These are phyloP conservation scores for Portevinia maculata DNA, from an alignment of 2,888 invertebrate genomes.

Conservation along the genomic window DNA sequence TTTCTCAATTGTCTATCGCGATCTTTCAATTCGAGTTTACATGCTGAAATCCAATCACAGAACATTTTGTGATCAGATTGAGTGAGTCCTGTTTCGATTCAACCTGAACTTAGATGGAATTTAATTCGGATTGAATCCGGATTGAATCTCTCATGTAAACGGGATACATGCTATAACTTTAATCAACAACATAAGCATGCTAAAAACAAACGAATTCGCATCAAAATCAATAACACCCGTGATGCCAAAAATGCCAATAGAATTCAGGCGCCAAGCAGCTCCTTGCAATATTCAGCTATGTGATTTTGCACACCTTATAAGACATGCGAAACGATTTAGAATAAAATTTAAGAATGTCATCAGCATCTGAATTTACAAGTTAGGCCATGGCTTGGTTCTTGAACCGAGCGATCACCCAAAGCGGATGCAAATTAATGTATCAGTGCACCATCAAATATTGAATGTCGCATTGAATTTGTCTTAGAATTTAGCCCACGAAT, in stretches of 20 bases:
- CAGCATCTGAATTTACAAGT: constrained; percentile 49
- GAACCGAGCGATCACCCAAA: constrained; percentile 43
- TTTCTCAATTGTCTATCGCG: too few species aligned
- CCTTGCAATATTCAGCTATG: constrained; percentile 32
- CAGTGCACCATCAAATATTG: constrained; percentile 62
- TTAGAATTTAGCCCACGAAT: constrained; percentile 64
- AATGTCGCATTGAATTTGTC: constrained; percentile 50
- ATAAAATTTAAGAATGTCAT: constrained; percentile 17
- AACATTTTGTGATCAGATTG: too few species aligned
- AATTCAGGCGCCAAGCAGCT: constrained; percentile 53
- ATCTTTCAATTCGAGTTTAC: too few species aligned
- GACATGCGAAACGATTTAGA: constrained; percentile 23
- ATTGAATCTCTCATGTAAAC: too few species aligned
- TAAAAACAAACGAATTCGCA: not conserved
- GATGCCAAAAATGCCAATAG: constrained; percentile 6
- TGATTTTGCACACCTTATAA: constrained; percentile 38
- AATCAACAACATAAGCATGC: not conserved
- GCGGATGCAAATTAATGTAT: constrained; percentile 62
- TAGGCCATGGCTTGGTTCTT: constrained; percentile 55
- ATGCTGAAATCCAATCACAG: too few species aligned
- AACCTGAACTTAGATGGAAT: too few species aligned
- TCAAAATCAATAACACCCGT: not conserved
- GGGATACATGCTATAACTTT: too few species aligned
- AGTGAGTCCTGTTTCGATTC: too few species aligned
- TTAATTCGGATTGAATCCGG: too few species aligned